phyloP scores from a whole-genome alignment of 2,888 invertebrate genomes.

The Erebia epiphron region DNA sequence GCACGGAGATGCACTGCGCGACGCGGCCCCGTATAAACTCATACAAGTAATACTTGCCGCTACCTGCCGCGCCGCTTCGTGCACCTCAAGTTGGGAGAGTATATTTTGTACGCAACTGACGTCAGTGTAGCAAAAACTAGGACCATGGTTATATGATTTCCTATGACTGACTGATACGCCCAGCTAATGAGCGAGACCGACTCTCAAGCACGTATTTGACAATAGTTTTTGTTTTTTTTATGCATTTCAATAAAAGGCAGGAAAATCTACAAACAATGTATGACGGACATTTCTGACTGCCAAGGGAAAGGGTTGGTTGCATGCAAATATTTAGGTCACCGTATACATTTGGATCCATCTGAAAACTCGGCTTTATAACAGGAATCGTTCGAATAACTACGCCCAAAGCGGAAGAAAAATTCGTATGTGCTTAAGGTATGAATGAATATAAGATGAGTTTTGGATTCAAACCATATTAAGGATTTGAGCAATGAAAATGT shows the following conservation, averaged over 20 bases:
- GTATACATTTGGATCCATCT: slow-evolving; percentile 17
- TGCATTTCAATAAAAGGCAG: not conserved
- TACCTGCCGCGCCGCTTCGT: too few relatives aligned
- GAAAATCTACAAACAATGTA: slow-evolving; percentile 19
- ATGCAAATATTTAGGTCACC: slow-evolving; percentile 30
- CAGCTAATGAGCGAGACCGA: too few relatives aligned
- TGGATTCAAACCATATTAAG: not conserved
- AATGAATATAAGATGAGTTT: not conserved
- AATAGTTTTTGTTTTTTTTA: too few relatives aligned
- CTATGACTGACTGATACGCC: too few relatives aligned
- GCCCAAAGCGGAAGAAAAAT: slow-evolving; percentile 16
- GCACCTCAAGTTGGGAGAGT: too few relatives aligned
- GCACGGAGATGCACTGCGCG: too few relatives aligned
- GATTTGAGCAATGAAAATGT: not conserved
- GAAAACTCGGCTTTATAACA: slow-evolving; percentile 29
- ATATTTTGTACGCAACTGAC: too few relatives aligned
- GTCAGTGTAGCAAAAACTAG: too few relatives aligned
- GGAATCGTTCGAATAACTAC: slow-evolving; percentile 30
- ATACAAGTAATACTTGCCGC: too few relatives aligned
- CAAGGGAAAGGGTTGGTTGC: slow-evolving; percentile 25
- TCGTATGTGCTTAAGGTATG: not conserved
- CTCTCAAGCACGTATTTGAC: too few relatives aligned
- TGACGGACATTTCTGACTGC: slow-evolving; percentile 17
- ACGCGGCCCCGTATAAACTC: too few relatives aligned
- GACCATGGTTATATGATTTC: too few relatives aligned